A percentile compares a stretch with the other conserved stretches of the same genome.
These are phyloP conservation scores for Clitarchus hookeri DNA, from an alignment of 2,888 invertebrate genomes.

Conservation along the genomic window DNA sequence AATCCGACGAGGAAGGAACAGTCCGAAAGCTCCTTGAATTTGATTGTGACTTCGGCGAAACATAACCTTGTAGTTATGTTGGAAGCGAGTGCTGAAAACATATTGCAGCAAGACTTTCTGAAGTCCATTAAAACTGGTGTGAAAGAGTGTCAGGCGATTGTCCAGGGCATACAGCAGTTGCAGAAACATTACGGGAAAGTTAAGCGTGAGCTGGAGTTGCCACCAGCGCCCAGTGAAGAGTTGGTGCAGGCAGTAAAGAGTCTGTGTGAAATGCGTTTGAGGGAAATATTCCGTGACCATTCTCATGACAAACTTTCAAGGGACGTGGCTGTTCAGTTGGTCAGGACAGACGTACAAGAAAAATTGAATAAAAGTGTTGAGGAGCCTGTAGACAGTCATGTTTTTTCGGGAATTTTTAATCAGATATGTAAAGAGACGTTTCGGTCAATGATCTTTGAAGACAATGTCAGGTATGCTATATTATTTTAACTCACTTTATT, in stretches of 20 bases:
- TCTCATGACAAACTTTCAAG: constrained; percentile 83
- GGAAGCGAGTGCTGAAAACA: constrained; percentile 81
- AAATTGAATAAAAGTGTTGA: constrained; percentile 63
- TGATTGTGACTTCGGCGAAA: constrained; percentile 81
- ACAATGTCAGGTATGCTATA: constrained; percentile 61
- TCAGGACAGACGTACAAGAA: constrained; percentile 71
- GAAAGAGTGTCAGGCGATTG: constrained; percentile 79
- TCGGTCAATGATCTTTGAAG: constrained; percentile 78
- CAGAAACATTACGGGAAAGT: constrained; percentile 70
- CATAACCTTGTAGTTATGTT: constrained; percentile 88
- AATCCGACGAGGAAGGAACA: constrained; percentile 90
- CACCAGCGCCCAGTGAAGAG: constrained; percentile 49
- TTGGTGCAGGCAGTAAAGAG: constrained; percentile 67
- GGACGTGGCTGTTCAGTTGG: constrained; percentile 74
- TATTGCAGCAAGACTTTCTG: constrained; percentile 76
- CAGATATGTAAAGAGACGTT: constrained; percentile 69
- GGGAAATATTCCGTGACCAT: constrained; percentile 78
- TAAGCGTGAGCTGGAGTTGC: constrained; percentile 67
- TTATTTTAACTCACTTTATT: constrained; percentile 16
- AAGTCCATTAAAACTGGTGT: constrained; percentile 85
- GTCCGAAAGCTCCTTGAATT: constrained; percentile 74
- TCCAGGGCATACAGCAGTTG: constrained; percentile 73
- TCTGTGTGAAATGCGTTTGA: constrained; percentile 72
- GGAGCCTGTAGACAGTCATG: constrained; percentile 46
- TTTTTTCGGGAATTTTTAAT: constrained; percentile 69